Evolutionary conservation across 2,797 vertebrate species (phyloP), one percentile per base, ranked within the genome.

Genomic region (Anabacerthia variegaticeps): DNA sequence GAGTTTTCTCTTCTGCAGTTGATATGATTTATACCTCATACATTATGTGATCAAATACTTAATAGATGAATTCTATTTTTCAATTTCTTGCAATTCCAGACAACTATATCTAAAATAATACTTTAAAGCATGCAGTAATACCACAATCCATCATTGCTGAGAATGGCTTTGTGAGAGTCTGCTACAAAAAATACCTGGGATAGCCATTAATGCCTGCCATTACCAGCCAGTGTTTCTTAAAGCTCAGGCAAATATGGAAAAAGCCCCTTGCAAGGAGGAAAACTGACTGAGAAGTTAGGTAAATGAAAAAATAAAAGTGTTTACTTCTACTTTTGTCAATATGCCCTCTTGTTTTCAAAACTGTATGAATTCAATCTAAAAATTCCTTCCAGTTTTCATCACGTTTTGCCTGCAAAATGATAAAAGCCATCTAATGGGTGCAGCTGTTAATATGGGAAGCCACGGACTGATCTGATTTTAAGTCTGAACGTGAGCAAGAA

Each of bases 401-500:
- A 23, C 2, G 13, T 74, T 67, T 79, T 81, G 48, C 69, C 65
- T 88, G 26, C 22, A 77, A 84, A 95, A 67, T 65, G 62, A 67
- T 46, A 67, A 88, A 92, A 85, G 52, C 54, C 65, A 13, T 65
- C 54, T 87, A 81, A 97, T 32, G 77, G 82, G 46, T 79, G 52
- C 88, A 75, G 83, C 59, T 89, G 44, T 79, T 94, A 83, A 58
- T 55, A 30, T 30, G 49, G 67, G 89, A 93, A 92, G 88, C 52
- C 72, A 68, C 41, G 73, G 76, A n/a, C 54, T 80, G 34, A 49
- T 82, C 65, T 37, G 49, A 71, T 88, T 96, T 93, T 52, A 96
- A 95, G 75, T 94, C 86, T 92, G 63, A 96, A 88, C 48, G 22
- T 52, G 24, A 94, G 59, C 34, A 69, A 91, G 93, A 80, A 59